These are phyloP conservation scores for Hydrotaea diabolus DNA, from an alignment of 2,888 invertebrate genomes.

Conservation along the genomic window DNA sequence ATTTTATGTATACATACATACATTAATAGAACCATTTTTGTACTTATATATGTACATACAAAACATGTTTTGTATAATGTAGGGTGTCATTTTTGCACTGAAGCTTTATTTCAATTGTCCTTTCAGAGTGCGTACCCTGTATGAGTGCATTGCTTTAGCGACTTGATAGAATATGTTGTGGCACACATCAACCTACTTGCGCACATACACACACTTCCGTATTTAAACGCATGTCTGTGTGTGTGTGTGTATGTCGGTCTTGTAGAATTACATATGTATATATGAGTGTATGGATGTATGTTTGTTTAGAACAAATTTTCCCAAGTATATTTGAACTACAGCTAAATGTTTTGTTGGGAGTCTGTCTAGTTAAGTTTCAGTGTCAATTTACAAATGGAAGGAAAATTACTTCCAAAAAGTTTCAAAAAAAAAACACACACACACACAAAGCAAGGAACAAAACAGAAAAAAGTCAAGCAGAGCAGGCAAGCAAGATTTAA, in stretches of 20 bases:
- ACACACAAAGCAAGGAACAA: too few species aligned
- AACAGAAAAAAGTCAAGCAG: neutral
- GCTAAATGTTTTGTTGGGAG: constrained; percentile 24
- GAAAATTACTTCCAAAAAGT: constrained; percentile 56
- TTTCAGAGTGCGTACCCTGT: constrained; percentile 22
- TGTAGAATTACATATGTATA: neutral
- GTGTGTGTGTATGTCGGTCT: neutral
- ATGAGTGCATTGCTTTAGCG: neutral
- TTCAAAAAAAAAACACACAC: constrained; percentile 7
- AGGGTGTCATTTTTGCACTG: too few species aligned
- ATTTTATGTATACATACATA: too few species aligned
- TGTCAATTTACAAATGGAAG: constrained; percentile 59
- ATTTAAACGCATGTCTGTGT: neutral
- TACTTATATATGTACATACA: too few species aligned
- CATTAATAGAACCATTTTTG: too few species aligned
- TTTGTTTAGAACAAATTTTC: constrained; percentile 12
- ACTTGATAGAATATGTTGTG: constrained; percentile 20
- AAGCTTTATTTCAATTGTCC: too few species aligned
- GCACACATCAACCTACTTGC: neutral
- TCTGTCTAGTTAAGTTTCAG: constrained; percentile 58
- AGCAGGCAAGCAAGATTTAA: constrained; percentile 34
- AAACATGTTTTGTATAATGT: too few species aligned
- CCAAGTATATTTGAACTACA: neutral
- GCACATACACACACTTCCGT: constrained; percentile 31
- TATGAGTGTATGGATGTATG: neutral